Conservation (phyloP, 2,797 vertebrate species). For the Myiothlypis chrysogaster region DNA sequence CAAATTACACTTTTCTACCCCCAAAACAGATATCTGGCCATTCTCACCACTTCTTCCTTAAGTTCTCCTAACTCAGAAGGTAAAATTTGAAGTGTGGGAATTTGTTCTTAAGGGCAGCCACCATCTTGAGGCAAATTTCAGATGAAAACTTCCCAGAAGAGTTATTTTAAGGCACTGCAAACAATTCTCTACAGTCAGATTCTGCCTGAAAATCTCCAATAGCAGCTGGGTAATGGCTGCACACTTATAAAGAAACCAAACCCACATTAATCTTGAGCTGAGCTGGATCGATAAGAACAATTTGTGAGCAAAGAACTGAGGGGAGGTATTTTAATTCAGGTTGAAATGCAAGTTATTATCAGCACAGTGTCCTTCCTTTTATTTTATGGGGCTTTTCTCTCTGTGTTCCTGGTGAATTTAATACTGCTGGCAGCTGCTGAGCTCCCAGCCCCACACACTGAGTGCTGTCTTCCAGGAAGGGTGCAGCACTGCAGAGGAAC, state of each 20-base stretch:
- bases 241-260: neutral
- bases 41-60: neutral
- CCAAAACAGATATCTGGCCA: neutral
- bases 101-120: neutral
- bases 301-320: neutral
- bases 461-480: slow-evolving; percentile 4
- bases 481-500: neutral
- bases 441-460: neutral
- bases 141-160: neutral
- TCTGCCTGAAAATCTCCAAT: neutral
- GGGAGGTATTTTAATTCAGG: neutral
- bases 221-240: neutral
- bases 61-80: neutral
- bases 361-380: neutral
- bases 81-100: neutral
- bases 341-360: neutral
- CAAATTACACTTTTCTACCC: neutral
- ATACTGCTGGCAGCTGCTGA: slow-evolving; percentile 37
- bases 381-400: neutral
- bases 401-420: neutral
- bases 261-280: neutral
- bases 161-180: neutral
- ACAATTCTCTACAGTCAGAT: neutral
- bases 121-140: neutral
- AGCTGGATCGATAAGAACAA: neutral